Conservation (phyloP, 2,113 vertebrate genomes). For the Turdus rufiventris region DNA sequence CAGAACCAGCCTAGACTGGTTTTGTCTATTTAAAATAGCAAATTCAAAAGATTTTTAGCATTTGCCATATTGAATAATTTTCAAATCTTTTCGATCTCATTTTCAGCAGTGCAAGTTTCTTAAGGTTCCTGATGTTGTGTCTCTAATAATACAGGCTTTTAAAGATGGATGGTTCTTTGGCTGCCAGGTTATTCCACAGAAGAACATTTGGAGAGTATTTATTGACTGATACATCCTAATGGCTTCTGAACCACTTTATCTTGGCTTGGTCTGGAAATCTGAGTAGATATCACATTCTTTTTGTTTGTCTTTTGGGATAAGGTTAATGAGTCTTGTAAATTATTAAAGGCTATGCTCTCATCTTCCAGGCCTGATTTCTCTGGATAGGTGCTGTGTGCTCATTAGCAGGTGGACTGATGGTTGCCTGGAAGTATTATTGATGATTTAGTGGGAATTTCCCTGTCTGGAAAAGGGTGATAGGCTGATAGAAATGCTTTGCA, state of each 20-base stretch:
- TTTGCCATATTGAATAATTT: background rate
- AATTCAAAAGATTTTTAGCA: background rate
- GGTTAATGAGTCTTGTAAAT: conserved; percentile 28
- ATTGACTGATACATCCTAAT: background rate
- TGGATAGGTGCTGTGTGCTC: background rate
- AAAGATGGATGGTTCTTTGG: background rate
- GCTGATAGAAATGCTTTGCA: background rate
- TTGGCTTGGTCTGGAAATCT: conserved; percentile 8
- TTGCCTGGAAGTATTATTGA: conserved; percentile 27
- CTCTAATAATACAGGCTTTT: background rate
- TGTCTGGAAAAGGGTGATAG: background rate
- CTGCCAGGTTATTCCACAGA: background rate
- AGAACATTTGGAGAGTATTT: background rate
- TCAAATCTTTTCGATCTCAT: background rate
- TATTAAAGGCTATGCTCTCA: background rate
- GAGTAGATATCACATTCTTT: background rate
- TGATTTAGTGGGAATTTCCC: background rate
- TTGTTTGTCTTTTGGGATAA: conserved; percentile 17
- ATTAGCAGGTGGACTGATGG: background rate
- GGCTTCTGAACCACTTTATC: background rate
- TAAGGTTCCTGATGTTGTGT: background rate
- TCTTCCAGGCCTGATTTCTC: background rate
- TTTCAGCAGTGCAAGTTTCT: background rate
- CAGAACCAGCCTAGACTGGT: background rate
- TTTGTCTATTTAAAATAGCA: background rate